Evolutionary conservation across 2,797 vertebrate species (phyloP), one percentile per base, ranked within the genome.

Genomic region (Crenichthys baileyi): DNA sequence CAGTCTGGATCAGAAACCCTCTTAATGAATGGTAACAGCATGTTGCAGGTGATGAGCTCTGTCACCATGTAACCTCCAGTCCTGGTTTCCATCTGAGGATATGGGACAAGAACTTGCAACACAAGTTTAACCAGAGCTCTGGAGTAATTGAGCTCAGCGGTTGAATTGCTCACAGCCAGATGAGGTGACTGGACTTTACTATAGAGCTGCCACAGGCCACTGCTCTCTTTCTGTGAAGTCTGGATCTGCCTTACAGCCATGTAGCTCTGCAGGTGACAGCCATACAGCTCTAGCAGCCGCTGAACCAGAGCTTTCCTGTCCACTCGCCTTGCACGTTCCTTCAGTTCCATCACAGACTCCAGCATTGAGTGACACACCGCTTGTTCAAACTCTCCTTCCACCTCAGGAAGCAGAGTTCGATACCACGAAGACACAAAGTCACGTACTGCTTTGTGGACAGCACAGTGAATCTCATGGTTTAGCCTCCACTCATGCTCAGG

Each of bases 401-500:
- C 94, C 77, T 97, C 96, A 0, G 89, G 92, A 85, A 97, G 95
- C 73, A 98, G 93, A 0, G 93, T 94, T 22, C 89, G 90, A 87
- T 99, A 99, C 97, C 97, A 99, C 0, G 97, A 98, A 0, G 96
- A 95, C 22, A 98, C 97, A 41, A 99, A 99, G 85, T 99, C 98
- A 0, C 97, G 94, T 61, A 99, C 79, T 0, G 98, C 95, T 91
- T 99, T 98, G 65, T 81, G 95, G 71, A 98, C 89, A 0, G 96
- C 96, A 11, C 83, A 78, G 68, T 93, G 71, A 31, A 99, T 97
- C 94, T 98, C 97, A 22, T 90, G 91, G 53, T 98, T 95, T 90
- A 99, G 88, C 70, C 93, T 89, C 82, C 73, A 87, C 81, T 96
- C 94, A 0, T 95, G 93, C 0, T 94, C 95, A 0, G 90, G 86